Evolutionary conservation across 2,888 invertebrate genomes (phyloP), one percentile per base, ranked within the genome.

Genomic region (Venusia cambrica): DNA sequence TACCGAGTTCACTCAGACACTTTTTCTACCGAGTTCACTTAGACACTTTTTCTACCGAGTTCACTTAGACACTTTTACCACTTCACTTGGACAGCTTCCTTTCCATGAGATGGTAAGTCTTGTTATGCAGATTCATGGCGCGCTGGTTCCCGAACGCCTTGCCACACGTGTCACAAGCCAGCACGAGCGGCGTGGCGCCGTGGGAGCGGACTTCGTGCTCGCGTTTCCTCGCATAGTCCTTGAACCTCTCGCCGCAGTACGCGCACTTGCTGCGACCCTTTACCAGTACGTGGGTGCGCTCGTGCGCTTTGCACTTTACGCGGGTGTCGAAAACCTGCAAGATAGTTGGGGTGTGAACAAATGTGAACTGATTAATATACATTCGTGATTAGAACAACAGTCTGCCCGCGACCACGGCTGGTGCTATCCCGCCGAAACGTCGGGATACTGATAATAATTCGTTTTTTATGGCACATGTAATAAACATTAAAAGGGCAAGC

Each of bases 71-170:
- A n/a, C n/a, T n/a, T n/a, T n/a, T n/a, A n/a, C n/a, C n/a, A n/a
- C n/a, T n/a, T 18, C 8, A 37, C 32, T 38, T 39, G 4, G 26
- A 26, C n/a, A 33, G 24, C 4, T 24, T 30, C 6, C 34, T 14
- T 14, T 34, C 34, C 39, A 39, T 34, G 7, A 34, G 17, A 30
- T 39, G 39, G 6, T 26, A 29, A 1, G 25, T 21, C 21, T 39
- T 39, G 4, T 73, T 79, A 28, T 89, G 89, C 1, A 73, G 68
- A 2, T 78, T 83, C 7, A 89, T 54, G 4, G 87, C 65, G 10
- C 87, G 74, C 17, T 87, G 87, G 36, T 87, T 87, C 14, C 76
- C 73, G 45, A 87, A 89, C 0, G 62, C 68, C 38, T 76, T 84
- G 0, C 76, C 76, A 38, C 89, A 89, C 1, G 87, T 77, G 6